phyloP scores from a whole-genome alignment of 2,797 vertebrate species.

The Coreius guichenoti region DNA sequence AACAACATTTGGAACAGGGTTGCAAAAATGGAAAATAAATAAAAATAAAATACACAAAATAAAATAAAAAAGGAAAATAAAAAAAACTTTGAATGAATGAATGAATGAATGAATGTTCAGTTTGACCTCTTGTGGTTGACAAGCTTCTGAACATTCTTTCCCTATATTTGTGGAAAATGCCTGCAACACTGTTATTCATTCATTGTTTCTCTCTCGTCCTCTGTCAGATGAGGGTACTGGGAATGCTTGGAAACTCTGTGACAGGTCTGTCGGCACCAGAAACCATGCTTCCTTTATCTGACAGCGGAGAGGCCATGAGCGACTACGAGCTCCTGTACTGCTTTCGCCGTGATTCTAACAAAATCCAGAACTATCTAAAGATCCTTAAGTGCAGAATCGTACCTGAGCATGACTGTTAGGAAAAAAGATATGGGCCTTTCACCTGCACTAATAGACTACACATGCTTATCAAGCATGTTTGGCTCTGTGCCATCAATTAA shows the following conservation, averaged over 20 bases:
- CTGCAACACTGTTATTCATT: not conserved
- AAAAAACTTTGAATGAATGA: no score
- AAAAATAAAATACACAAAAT: no score
- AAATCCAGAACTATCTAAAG: conserved; percentile 87
- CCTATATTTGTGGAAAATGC: not conserved
- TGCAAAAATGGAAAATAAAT: not conserved
- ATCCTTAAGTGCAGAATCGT: conserved; percentile 85
- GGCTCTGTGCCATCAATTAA: conserved; percentile 20
- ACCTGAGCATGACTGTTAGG: conserved; percentile 80
- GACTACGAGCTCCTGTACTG: conserved; percentile 85
- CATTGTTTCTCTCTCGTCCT: not conserved
- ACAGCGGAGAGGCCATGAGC: conserved; percentile 76
- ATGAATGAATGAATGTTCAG: no score
- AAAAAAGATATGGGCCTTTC: not conserved
- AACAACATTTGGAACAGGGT: not conserved
- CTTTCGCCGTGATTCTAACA: conserved; percentile 85
- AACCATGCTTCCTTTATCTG: conserved; percentile 58
- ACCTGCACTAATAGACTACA: conserved; percentile 26
- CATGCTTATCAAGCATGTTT: conserved; percentile 32
- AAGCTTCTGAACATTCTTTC: not conserved
- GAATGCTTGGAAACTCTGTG: conserved; percentile 80
- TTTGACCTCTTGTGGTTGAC: not conserved
- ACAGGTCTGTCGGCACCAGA: conserved; percentile 72
- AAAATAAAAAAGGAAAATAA: no score
- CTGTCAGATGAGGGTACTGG: conserved; percentile 83